Conservation (phyloP, 64 coral and sea anemone species). For the Dendrophyllia cribrosa region DNA sequence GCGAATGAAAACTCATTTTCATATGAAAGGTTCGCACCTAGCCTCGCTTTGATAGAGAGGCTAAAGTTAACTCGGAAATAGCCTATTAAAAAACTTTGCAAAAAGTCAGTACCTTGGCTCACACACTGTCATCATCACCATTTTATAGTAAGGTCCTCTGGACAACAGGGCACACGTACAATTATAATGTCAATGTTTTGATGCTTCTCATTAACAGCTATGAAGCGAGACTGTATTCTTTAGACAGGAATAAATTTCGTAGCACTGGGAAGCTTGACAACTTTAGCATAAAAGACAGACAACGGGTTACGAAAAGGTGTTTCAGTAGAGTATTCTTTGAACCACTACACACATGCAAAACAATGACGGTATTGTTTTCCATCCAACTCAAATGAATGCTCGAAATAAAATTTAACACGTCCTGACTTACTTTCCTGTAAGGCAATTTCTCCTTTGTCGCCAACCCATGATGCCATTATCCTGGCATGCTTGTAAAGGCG, state of each 20-base stretch:
- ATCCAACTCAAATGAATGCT: slow-evolving; percentile 39
- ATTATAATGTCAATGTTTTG: neutral
- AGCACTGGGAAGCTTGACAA: neutral
- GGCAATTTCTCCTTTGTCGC: slow-evolving; percentile 21
- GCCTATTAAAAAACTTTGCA: too few species aligned
- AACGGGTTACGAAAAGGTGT: neutral
- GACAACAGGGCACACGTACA: neutral
- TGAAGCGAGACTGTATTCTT: slow-evolving; percentile 26
- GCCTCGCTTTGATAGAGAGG: too few species aligned
- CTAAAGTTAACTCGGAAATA: neutral
- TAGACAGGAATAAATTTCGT: slow-evolving; percentile 30
- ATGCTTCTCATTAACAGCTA: neutral
- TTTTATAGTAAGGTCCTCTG: neutral
- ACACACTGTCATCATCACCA: neutral
- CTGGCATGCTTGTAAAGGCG: slow-evolving; percentile 7
- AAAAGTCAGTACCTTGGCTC: too few species aligned
- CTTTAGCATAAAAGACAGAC: neutral
- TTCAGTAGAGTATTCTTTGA: neutral
- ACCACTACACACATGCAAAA: slow-evolving; percentile 52
- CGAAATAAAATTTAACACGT: slow-evolving; percentile 50
- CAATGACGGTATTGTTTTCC: neutral
- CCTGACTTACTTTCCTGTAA: neutral
- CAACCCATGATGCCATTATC: slow-evolving; percentile 59
- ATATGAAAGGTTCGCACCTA: too few species aligned
- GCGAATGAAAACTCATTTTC: too few species aligned